Evolutionary conservation across 2,888 invertebrate genomes (phyloP), one percentile per base, ranked within the genome.

Genomic region (Megamerina dolium): DNA sequence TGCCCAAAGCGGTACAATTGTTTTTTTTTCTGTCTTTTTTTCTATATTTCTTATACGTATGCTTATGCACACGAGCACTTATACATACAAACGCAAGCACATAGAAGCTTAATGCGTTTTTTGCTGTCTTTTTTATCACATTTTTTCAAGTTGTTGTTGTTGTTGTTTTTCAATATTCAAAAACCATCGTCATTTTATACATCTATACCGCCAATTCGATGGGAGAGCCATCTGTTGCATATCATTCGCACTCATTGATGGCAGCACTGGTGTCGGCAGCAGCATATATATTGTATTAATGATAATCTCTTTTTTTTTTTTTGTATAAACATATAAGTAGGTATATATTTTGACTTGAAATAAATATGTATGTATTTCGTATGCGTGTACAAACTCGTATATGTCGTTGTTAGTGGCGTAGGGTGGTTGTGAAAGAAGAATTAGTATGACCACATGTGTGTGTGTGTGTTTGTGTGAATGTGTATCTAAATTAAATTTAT

Each of bases 191-290:
- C 27, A n/a, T 27, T 5, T 27, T 27, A n/a, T n/a, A n/a, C 27
- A n/a, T 27, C 27, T 37, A 17, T 29, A 21, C 14, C 4, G 23
- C 23, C 18, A 21, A 23, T 23, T 16, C n/a, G 6, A 3, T 21
- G 18, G 27, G 37, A 48, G 54, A 56, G 64, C 64, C 63, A 63
- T 63, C 63, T 63, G 63, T 55, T 63, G 52, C 59, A 58, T 61
- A 63, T 64, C 64, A 64, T 60, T 63, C 59, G 58, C 63, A 63
- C 61, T 60, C 59, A 57, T 54, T 55, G 59, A 57, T 59, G 60
- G 59, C 55, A 53, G 47, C 41, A 58, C 61, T n/a, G n/a, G n/a
- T n/a, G n/a, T n/a, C n/a, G n/a, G n/a, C n/a, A n/a, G n/a, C n/a
- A n/a, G n/a, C n/a, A n/a, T n/a, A n/a, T n/a, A n/a, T n/a, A 57